Percentiles rank a stretch among this genome's conserved stretches.
phyloP scores from a whole-genome alignment of 1,140 invertebrate genomes.

The Drosophila tsacasi region DNA sequence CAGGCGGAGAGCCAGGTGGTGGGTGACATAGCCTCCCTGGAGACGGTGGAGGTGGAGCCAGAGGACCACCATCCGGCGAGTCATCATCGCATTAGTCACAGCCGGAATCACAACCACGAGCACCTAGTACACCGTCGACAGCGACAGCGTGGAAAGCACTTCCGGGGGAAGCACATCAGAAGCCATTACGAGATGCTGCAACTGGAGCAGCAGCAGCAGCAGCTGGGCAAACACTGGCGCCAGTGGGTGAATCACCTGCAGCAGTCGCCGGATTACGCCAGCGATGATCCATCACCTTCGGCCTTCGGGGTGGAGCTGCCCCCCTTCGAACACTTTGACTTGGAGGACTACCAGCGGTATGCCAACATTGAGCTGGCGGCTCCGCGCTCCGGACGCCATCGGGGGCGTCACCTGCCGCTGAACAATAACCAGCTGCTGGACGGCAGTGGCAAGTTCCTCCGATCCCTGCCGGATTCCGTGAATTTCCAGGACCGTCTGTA shows the following conservation, averaged over 20 bases:
- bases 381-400: constrained; percentile 74
- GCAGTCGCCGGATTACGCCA: constrained; percentile 46
- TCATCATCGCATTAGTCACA: constrained; percentile 30
- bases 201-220: constrained; percentile 59
- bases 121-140: constrained; percentile 54
- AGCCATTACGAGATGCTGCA: constrained; percentile 63
- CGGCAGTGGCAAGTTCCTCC: constrained; percentile 67
- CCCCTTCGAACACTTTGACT: constrained; percentile 49
- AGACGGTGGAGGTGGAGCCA: not conserved
- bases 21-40: constrained; percentile 56
- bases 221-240: constrained; percentile 64
- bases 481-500: constrained; percentile 64
- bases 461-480: constrained; percentile 75
- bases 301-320: not conserved
- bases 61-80: constrained; percentile 3
- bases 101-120: constrained; percentile 27
- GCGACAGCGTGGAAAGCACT: constrained; percentile 28
- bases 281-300: constrained; percentile 42
- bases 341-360: constrained; percentile 68
- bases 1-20: constrained; percentile 66
- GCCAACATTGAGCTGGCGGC: constrained; percentile 60
- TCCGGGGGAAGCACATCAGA: constrained; percentile 25
- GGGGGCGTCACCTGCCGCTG: constrained; percentile 61
- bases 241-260: constrained; percentile 40
- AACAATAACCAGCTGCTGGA: constrained; percentile 47